Evolutionary conservation across 2,888 invertebrate species (phyloP), one percentile per base, ranked within the genome.

Genomic region (Ectobius pallidus): DNA sequence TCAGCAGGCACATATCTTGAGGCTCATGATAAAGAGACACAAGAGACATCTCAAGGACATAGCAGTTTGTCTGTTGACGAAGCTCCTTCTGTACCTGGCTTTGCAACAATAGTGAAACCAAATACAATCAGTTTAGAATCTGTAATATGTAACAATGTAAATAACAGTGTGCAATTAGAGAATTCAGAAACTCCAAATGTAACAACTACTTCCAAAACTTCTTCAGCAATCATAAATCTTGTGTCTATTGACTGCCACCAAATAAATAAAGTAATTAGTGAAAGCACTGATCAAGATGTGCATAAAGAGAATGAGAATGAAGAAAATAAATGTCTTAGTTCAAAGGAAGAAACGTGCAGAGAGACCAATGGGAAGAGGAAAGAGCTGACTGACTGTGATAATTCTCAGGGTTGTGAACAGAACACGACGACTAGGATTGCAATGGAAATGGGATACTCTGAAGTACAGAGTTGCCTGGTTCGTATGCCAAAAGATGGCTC

Each of bases 401-500:
- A 11, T 11, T 34, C 34, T 11, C 11, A 6, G 6, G 34, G 6
- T 34, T 6, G 11, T 11, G 11, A 34, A 7, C 6, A 11, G 11
- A 11, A 34, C 11, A 11, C 11, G 11, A 34, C 11, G 6, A 6
- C 34, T 9, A 3, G 18, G 18, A 20, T 9, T 1, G 25, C 18
- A 18, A 20, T 42, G 22, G 63, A 39, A 6, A 22, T 63, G 0
- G 16, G 18, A 3, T 68, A 30, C 30, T 71, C 71, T 44, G 71
- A 71, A 22, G 63, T 63, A 16, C 39, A 32, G 22, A 63, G 22
- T n/a, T 69, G 73, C 18, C 49, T 73, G 49, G 65, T 73, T 32
- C 71, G 55, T 70, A 69, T 62, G 27, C 75, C 73, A 14, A 55
- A 67, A 30, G 73, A 75, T 44, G 73, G 69, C 34, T 55, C 18